phyloP scores from a whole-genome alignment of 2,113 vertebrate species.

The Leptodactylus fuscus region DNA sequence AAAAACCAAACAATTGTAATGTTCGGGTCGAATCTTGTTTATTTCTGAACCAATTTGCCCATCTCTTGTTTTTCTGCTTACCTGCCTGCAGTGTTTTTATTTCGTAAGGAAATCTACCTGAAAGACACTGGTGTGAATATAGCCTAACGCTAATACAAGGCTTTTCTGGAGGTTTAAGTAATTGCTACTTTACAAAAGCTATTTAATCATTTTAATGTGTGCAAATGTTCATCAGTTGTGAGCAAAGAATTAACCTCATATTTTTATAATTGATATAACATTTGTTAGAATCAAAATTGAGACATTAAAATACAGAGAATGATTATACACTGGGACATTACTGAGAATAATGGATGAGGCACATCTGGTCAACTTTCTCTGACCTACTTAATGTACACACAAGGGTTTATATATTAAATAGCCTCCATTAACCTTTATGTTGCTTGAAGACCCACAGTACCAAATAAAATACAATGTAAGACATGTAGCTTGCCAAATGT shows the following conservation, averaged over 20 bases:
- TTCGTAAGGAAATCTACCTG: not conserved
- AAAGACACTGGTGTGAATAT: not conserved
- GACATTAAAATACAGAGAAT: conserved; percentile 17
- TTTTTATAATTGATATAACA: conserved; percentile 46
- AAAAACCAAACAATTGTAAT: too few relatives aligned
- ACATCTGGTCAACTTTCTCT: conserved; percentile 51
- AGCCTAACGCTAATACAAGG: not conserved
- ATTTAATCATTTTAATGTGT: conserved; percentile 43
- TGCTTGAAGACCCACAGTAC: conserved; percentile 31
- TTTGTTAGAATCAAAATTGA: conserved; percentile 31
- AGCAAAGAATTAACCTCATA: conserved; percentile 39
- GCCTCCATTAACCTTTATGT: conserved; percentile 57
- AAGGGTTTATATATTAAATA: conserved; percentile 52
- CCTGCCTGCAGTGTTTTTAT: not conserved
- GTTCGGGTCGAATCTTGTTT: too few relatives aligned
- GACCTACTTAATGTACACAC: conserved; percentile 54
- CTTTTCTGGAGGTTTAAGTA: conserved; percentile 7
- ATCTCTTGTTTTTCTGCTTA: not conserved
- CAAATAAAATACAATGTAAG: conserved; percentile 38
- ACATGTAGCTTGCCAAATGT: conserved; percentile 26
- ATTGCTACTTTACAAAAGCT: not conserved
- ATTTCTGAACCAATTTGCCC: too few relatives aligned
- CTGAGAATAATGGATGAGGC: conserved; percentile 36
- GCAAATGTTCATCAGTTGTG: conserved; percentile 13
- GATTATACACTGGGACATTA: conserved; percentile 31